These are phyloP conservation scores for Microctenopoma lineatum DNA, from an alignment of 2,797 vertebrate species.

Conservation along the genomic window DNA sequence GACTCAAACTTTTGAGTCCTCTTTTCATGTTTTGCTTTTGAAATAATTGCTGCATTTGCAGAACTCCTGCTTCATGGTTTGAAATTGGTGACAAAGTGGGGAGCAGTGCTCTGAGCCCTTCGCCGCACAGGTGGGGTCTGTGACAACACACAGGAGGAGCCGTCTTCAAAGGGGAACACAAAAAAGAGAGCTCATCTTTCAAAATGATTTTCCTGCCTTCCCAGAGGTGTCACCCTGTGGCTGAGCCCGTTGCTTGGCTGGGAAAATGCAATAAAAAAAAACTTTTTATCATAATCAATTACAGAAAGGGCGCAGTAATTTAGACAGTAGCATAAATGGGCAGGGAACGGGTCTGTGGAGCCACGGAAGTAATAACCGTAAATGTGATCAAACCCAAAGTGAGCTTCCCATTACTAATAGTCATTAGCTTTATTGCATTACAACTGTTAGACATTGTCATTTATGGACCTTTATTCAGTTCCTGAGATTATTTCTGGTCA, in stretches of 20 bases:
- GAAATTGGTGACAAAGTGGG: conserved; percentile 78
- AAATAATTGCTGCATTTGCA: conserved; percentile 79
- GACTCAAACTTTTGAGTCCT: conserved; percentile 59
- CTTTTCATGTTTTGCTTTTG: conserved; percentile 67
- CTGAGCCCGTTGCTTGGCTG: conserved; percentile 58
- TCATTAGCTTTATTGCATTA: conserved; percentile 78
- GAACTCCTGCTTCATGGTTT: conserved; percentile 61
- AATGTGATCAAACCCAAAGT: conserved; percentile 71
- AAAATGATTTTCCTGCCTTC: conserved; percentile 50
- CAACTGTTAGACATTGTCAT: conserved; percentile 69
- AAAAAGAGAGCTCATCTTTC: conserved; percentile 52
- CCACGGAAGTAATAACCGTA: conserved; percentile 69
- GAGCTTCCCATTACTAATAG: conserved; percentile 71
- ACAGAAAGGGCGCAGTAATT: conserved; percentile 70
- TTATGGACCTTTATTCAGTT: conserved; percentile 65
- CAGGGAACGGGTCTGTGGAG: conserved; percentile 40
- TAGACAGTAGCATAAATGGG: conserved; percentile 60
- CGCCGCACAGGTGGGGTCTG: conserved; percentile 59
- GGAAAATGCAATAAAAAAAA: conserved; percentile 68
- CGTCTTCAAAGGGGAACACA: conserved; percentile 63
- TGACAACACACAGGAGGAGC: conserved; percentile 70
- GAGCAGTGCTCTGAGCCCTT: conserved; percentile 58
- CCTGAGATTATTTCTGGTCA: conserved; percentile 74
- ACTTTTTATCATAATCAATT: conserved; percentile 78
- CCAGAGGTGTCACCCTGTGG: conserved; percentile 66